A percentile compares a stretch with the other conserved stretches of the same genome.
These are phyloP conservation scores for Campylomormyrus numenius DNA, from an alignment of 2,113 vertebrate species.

Conservation along the genomic window DNA sequence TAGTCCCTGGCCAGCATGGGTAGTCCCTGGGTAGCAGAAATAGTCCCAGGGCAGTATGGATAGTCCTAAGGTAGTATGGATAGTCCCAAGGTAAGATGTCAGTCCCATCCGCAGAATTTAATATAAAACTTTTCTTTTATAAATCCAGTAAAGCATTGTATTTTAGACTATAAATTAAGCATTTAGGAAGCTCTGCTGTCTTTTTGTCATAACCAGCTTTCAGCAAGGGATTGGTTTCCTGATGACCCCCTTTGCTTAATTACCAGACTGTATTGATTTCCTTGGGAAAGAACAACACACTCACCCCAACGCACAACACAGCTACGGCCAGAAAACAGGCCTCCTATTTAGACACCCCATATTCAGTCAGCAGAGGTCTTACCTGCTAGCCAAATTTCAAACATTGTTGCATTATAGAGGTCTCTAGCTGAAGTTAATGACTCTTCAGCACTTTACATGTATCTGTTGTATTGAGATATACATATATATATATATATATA, in stretches of 20 bases:
- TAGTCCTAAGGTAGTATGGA: neutral
- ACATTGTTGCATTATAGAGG: slow-evolving; percentile 52
- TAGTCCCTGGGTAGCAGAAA: neutral
- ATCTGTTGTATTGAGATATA: neutral
- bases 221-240: slow-evolving; percentile 44
- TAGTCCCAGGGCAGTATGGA: neutral
- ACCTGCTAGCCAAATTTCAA: slow-evolving; percentile 34
- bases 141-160: neutral
- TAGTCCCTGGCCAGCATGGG: neutral
- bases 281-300: slow-evolving; percentile 66
- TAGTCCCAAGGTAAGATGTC: neutral
- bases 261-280: slow-evolving; percentile 73
- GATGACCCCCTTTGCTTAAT: slow-evolving; percentile 72
- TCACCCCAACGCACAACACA: slow-evolving; percentile 57
- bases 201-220: slow-evolving; percentile 68
- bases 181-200: slow-evolving; percentile 57
- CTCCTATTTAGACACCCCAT: slow-evolving; percentile 59
- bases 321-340: slow-evolving; percentile 51
- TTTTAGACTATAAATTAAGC: slow-evolving; percentile 45
- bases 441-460: neutral
- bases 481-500: neutral
- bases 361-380: slow-evolving; percentile 52
- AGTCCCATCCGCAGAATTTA: neutral
- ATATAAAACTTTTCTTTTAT: neutral
- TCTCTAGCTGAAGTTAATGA: slow-evolving; percentile 15